These are phyloP conservation scores for Nemotelus pantherinus DNA, from an alignment of 2,888 invertebrate species.

Conservation along the genomic window DNA sequence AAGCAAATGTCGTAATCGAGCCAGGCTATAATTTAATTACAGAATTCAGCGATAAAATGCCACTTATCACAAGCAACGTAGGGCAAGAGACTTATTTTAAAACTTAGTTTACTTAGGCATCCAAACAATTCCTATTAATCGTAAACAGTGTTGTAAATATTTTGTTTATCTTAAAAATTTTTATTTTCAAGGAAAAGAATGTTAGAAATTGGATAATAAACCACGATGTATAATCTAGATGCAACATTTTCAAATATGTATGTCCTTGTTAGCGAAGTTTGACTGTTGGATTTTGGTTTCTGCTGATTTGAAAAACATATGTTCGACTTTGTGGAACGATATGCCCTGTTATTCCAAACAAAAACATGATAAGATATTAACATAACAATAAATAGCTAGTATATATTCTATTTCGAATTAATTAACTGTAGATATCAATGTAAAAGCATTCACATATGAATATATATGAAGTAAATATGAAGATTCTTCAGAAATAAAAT, in stretches of 20 bases:
- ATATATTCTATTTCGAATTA: neutral
- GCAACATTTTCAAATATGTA: too few relatives aligned
- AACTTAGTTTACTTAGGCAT: slow-evolving; percentile 16
- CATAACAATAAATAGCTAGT: too few relatives aligned
- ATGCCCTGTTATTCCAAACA: too few relatives aligned
- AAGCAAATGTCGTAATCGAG: neutral
- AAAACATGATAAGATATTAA: too few relatives aligned
- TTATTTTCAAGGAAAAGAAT: too few relatives aligned
- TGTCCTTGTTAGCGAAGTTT: too few relatives aligned
- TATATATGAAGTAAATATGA: slow-evolving; percentile 8
- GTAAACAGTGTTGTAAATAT: slow-evolving; percentile 29
- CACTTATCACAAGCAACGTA: slow-evolving; percentile 26
- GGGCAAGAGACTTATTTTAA: slow-evolving; percentile 41
- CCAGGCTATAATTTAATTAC: neutral
- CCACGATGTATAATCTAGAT: too few relatives aligned
- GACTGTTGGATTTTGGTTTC: too few relatives aligned
- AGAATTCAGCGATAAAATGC: neutral
- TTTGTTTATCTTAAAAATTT: neutral
- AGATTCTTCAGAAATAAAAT: neutral
- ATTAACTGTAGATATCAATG: neutral
- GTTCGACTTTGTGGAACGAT: too few relatives aligned
- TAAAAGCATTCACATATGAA: slow-evolving; percentile 3
- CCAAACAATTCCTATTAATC: slow-evolving; percentile 33
- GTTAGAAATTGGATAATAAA: too few relatives aligned
- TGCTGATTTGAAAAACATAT: too few relatives aligned